A percentile compares a stretch with the other conserved stretches of the same genome.
Conservation (phyloP, 2,797 vertebrate genomes). For the Pangasius macronema region DNA sequence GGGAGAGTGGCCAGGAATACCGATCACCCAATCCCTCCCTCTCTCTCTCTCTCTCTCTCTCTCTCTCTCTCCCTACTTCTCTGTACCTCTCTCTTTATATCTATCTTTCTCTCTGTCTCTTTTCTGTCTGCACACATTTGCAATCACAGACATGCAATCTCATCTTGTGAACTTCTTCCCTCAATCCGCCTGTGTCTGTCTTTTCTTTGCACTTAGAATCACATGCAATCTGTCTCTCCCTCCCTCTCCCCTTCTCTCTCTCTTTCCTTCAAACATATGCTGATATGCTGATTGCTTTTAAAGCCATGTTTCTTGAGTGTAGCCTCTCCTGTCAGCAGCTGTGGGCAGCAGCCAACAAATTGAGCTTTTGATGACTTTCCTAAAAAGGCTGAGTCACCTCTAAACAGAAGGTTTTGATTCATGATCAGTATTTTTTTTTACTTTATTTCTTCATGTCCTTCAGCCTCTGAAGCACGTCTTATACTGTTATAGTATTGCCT, state of each 20-base stretch:
- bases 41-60: background rate
- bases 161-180: background rate
- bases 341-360: slow-evolving; percentile 26
- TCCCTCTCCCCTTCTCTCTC: background rate
- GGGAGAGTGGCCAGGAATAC: slow-evolving; percentile 29
- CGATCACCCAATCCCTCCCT: slow-evolving; percentile 24
- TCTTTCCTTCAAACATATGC: slow-evolving; percentile 31
- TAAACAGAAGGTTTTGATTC: slow-evolving; percentile 8
- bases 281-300: slow-evolving; percentile 41
- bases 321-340: slow-evolving; percentile 15
- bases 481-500: background rate
- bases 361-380: slow-evolving; percentile 14
- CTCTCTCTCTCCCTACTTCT: background rate
- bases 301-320: slow-evolving; percentile 21
- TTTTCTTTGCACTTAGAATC: background rate
- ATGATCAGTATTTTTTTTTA: background rate
- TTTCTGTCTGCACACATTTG: background rate
- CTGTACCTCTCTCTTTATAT: background rate
- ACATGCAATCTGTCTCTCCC: background rate
- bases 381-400: slow-evolving; percentile 31
- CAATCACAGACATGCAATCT: slow-evolving; percentile 9
- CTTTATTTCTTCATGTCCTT: background rate
- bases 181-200: slow-evolving; percentile 8
- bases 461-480: background rate
- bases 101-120: background rate